These are phyloP conservation scores for Phyllostomus discolor DNA, from an alignment of 2,113 vertebrate species.

Conservation along the genomic window DNA sequence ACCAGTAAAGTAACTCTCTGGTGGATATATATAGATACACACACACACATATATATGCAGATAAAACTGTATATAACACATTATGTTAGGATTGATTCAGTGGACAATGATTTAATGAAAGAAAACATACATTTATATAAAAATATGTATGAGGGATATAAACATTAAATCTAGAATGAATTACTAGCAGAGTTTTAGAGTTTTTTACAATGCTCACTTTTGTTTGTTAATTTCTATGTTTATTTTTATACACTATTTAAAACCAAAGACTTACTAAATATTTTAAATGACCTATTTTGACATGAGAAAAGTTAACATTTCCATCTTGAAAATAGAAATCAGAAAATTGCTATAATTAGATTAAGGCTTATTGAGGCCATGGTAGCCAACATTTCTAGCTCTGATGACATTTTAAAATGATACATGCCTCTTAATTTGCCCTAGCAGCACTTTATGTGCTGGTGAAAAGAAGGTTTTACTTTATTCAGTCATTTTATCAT, in stretches of 20 bases:
- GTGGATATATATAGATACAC: not conserved
- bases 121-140: constrained; percentile 8
- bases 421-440: not conserved
- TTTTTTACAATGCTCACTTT: not conserved
- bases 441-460: not conserved
- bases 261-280: not conserved
- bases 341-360: not conserved
- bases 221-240: not conserved
- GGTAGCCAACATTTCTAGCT: not conserved
- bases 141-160: not conserved
- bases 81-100: constrained; percentile 16
- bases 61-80: not conserved
- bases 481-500: constrained; percentile 47
- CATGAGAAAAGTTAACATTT: not conserved
- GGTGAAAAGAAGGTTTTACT: constrained; percentile 18
- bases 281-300: not conserved
- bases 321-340: not conserved
- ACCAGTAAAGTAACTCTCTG: constrained; percentile 60
- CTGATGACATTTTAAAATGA: not conserved
- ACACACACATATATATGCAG: not conserved
- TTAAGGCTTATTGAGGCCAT: not conserved
- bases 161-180: not conserved
- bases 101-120: not conserved
- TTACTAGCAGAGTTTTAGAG: not conserved
- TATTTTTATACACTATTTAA: not conserved